These are phyloP conservation scores for Rhizoglyphus robini DNA, from an alignment of 1,140 invertebrate genomes.

Conservation along the genomic window DNA sequence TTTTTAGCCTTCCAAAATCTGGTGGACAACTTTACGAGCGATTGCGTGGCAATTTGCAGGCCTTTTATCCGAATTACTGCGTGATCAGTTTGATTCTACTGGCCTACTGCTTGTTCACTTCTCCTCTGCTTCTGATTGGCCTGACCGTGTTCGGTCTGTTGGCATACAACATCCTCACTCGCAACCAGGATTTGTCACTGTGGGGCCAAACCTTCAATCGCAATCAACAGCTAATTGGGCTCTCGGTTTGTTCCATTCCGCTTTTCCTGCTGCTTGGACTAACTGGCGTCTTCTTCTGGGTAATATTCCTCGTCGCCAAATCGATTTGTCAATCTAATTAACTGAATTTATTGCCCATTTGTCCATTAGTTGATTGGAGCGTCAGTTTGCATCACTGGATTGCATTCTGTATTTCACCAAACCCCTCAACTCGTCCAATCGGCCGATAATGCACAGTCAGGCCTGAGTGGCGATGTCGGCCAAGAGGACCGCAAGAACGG, in stretches of 20 bases:
- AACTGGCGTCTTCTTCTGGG: conserved; percentile 6
- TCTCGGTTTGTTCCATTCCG: neutral
- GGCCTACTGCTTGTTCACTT: neutral
- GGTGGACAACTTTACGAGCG: neutral
- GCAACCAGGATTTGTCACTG: neutral
- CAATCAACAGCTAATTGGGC: neutral
- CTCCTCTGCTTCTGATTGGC: neutral
- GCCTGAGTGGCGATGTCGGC: no score
- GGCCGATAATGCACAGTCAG: no score
- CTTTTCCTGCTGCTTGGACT: neutral
- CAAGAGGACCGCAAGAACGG: no score
- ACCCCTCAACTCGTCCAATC: neutral
- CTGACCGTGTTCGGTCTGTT: neutral
- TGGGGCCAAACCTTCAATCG: neutral
- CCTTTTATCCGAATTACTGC: neutral
- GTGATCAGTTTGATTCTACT: neutral
- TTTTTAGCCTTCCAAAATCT: neutral
- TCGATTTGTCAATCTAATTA: neutral
- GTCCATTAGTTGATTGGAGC: conserved; percentile 5
- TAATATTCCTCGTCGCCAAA: neutral
- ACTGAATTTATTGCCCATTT: neutral
- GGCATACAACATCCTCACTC: neutral
- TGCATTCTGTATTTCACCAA: conserved; percentile 4
- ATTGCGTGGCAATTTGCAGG: neutral
- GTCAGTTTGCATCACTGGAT: neutral